Conservation (phyloP, 2,888 invertebrate genomes). For the Lycophotia porphyrea region DNA sequence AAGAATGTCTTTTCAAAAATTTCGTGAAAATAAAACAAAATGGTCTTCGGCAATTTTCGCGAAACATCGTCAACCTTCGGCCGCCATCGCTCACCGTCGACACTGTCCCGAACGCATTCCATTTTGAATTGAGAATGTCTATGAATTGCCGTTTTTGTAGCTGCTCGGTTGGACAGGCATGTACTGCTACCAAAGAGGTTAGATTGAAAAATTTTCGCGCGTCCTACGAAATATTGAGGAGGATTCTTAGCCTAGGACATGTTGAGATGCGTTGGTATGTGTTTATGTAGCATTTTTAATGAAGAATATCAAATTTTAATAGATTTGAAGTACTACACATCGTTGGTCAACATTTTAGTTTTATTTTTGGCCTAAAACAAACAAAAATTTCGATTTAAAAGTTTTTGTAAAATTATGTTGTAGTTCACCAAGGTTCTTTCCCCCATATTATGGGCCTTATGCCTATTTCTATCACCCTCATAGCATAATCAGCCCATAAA, state of each 20-base stretch:
- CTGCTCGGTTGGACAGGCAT: slow-evolving; percentile 67
- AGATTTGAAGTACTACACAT: too few species aligned
- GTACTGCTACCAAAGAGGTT: slow-evolving; percentile 60
- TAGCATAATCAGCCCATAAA: not conserved
- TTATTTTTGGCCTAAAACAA: too few species aligned
- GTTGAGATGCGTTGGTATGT: slow-evolving; percentile 4
- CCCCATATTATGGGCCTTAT: not conserved
- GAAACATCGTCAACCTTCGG: slow-evolving; percentile 53
- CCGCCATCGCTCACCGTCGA: slow-evolving; percentile 68
- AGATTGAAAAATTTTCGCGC: slow-evolving; percentile 71
- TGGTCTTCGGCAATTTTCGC: slow-evolving; percentile 50
- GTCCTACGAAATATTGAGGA: slow-evolving; percentile 56
- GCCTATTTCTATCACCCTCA: rapidly evolving
- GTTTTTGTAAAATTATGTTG: too few species aligned
- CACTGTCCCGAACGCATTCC: slow-evolving; percentile 68
- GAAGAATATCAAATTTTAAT: too few species aligned
- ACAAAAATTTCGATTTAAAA: too few species aligned
- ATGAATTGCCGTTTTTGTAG: slow-evolving; percentile 70
- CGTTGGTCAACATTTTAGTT: too few species aligned
- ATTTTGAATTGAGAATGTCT: slow-evolving; percentile 69
- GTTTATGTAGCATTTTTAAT: slow-evolving; percentile 15
- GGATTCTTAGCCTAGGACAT: slow-evolving; percentile 46
- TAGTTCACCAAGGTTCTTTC: not conserved
- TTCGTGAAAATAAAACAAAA: slow-evolving; percentile 33
- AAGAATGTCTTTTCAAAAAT: slow-evolving; percentile 8